phyloP scores from a whole-genome alignment of 2,888 invertebrate genomes.

The Noctua fimbriata region DNA sequence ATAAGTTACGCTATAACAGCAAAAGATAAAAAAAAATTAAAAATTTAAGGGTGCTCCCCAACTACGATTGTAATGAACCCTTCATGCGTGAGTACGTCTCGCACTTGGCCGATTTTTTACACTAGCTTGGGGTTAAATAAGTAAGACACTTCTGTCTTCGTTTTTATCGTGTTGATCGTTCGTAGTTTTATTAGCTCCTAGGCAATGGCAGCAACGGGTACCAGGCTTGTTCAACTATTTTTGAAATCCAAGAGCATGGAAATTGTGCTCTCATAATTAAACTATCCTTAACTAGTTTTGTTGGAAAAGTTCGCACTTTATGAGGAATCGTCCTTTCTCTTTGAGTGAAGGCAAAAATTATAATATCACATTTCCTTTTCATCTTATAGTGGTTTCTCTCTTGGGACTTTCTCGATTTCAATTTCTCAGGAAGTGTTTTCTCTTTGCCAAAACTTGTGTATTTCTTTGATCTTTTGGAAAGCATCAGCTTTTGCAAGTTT shows the following conservation, averaged over 20 bases:
- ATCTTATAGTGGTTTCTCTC: no score
- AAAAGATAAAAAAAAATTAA: no score
- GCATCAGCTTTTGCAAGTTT: conserved; percentile 9
- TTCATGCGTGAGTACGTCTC: no score
- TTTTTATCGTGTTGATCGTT: not conserved
- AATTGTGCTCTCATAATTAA: not conserved
- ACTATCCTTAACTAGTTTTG: not conserved
- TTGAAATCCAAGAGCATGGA: not conserved
- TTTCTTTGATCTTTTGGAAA: not conserved
- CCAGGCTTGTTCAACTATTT: not conserved
- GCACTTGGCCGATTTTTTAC: no score
- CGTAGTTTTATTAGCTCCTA: not conserved
- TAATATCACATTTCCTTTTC: not conserved
- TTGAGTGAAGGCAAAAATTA: not conserved
- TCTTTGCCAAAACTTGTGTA: not conserved
- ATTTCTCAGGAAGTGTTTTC: not conserved
- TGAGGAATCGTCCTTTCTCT: not conserved
- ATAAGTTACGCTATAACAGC: no score
- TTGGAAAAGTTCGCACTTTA: not conserved
- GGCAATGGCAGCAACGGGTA: not conserved
- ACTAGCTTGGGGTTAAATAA: conserved; percentile 1
- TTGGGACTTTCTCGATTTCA: not conserved
- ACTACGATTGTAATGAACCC: no score
- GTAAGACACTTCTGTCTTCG: not conserved
- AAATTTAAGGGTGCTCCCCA: no score